Evolutionary conservation across 2,113 vertebrate species (phyloP), one percentile per base, ranked within the genome.

Genomic region (Tonatia bakeri): DNA sequence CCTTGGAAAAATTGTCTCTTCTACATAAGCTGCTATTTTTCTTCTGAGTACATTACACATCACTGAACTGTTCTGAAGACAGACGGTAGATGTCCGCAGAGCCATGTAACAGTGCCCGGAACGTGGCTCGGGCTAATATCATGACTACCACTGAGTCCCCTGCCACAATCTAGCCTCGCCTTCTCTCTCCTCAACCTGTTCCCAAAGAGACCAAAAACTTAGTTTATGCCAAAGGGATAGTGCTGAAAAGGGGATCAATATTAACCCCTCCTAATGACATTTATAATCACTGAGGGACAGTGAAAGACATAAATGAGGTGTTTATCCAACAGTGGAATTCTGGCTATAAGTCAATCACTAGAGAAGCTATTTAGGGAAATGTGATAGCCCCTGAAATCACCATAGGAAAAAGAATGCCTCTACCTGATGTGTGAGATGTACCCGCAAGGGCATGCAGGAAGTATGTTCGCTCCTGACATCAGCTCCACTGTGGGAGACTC

Each of bases 31-130:
- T 56, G 43, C 87, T 87, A 91, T 73, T 31, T 28, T 61, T 16
- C 45, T 91, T 79, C 24, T 59, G 76, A 92, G 95, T 83, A 79
- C 19, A 80, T 95, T 91, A 65, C 64, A 15, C 43, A 84, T 36
- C 7, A 45, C 31, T 7, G 2, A 59, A 22, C 36, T 20, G 4
- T 73, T 91, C 50, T 92, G 40, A 84, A 93, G 15, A 64, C 33
- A 90, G 59, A 73, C 64, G 3, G 17, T 59, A 45, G 50, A 69
- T n/a, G 9, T 43, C 36, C 16, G 4, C 17, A 91, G 73, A 89
- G n/a, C 47, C 82, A 22, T 65, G 0, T 70, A 65, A 47, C 26
- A 47, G 0, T 47, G 7, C 13, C 28, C 70, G 22, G 16, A 80
- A 79, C 24, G 69, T 31, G 80, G 52, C 8, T 56, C 77, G 15